phyloP scores from a whole-genome alignment of 2,888 invertebrate species.

The Oxytorus armatus region DNA sequence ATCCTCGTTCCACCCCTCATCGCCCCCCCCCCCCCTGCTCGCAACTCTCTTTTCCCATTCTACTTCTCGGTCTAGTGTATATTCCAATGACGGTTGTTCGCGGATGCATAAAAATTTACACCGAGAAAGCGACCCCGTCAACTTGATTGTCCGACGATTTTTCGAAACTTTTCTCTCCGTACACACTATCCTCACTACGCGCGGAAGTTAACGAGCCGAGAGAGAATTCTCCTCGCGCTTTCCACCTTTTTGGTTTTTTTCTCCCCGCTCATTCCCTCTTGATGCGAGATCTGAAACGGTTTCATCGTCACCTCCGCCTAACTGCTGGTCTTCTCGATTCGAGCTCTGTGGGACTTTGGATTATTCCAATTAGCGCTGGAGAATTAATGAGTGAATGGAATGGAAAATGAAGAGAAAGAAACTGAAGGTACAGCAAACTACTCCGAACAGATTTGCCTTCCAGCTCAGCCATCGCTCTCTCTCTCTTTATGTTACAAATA shows the following conservation, averaged over 20 bases:
- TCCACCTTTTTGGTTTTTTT: constrained; percentile 38
- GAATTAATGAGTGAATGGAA: constrained; percentile 69
- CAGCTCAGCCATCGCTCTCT: constrained; percentile 26
- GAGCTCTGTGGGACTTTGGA: constrained; percentile 60
- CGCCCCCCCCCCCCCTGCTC: constrained; percentile 9
- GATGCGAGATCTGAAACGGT: constrained; percentile 41
- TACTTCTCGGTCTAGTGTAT: constrained; percentile 2
- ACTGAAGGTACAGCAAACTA: constrained; percentile 22
- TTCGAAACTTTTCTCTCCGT: constrained; percentile 42
- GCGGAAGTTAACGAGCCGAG: constrained; percentile 56
- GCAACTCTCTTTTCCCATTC: background rate
- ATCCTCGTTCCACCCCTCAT: constrained; percentile 19
- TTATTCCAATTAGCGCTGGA: constrained; percentile 72
- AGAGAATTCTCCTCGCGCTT: constrained; percentile 49
- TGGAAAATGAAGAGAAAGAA: constrained; percentile 40
- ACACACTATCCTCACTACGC: background rate
- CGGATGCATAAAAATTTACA: constrained; percentile 56
- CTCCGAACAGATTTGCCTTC: constrained; percentile 42
- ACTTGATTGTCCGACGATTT: constrained; percentile 60
- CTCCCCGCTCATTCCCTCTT: constrained; percentile 18
- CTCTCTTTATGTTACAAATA: constrained; percentile 8
- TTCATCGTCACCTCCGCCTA: constrained; percentile 19
- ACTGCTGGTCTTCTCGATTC: constrained; percentile 33
- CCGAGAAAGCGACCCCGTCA: constrained; percentile 31
- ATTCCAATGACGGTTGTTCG: constrained; percentile 30